Percentiles rank a stretch among this genome's conserved stretches.
phyloP scores from a whole-genome alignment of 2,797 vertebrate genomes.

The Channa striata region DNA sequence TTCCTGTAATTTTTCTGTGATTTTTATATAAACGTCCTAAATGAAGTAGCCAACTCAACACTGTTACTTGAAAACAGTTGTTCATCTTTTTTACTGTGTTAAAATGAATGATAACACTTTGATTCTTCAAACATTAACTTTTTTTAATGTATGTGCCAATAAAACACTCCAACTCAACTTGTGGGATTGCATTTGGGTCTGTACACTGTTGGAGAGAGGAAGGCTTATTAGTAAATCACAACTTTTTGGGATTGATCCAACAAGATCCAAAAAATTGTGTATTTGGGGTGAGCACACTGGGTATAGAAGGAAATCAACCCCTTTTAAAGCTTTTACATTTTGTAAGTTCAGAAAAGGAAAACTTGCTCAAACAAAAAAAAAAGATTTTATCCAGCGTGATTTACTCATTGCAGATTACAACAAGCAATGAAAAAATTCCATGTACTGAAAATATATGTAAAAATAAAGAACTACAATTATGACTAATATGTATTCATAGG shows the following conservation, averaged over 20 bases:
- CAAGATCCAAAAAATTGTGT: background rate
- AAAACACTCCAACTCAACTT: slow-evolving; percentile 62
- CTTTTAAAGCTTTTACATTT: too few relatives aligned
- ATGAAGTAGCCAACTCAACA: slow-evolving; percentile 77
- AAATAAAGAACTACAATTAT: too few relatives aligned
- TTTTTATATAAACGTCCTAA: slow-evolving; percentile 73
- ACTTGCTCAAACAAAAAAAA: too few relatives aligned
- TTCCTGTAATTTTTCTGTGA: slow-evolving; percentile 46
- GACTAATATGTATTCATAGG: too few relatives aligned
- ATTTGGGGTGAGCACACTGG: too few relatives aligned
- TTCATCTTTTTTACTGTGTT: slow-evolving; percentile 55
- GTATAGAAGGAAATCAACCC: too few relatives aligned
- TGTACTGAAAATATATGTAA: too few relatives aligned
- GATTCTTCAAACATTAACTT: slow-evolving; percentile 68
- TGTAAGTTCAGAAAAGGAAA: too few relatives aligned
- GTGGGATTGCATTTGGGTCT: background rate
- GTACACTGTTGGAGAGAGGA: background rate
- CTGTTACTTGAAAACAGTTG: slow-evolving; percentile 73
- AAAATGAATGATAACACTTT: slow-evolving; percentile 67
- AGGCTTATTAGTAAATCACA: too few relatives aligned
- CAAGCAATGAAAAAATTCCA: too few relatives aligned
- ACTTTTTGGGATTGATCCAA: background rate
- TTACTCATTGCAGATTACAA: too few relatives aligned
- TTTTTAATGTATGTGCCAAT: slow-evolving; percentile 66
- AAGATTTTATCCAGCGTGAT: too few relatives aligned